A percentile compares a stretch with the other conserved stretches of the same genome.
phyloP scores from a whole-genome alignment of 1,140 invertebrate species.

The Cotesia glomerata region DNA sequence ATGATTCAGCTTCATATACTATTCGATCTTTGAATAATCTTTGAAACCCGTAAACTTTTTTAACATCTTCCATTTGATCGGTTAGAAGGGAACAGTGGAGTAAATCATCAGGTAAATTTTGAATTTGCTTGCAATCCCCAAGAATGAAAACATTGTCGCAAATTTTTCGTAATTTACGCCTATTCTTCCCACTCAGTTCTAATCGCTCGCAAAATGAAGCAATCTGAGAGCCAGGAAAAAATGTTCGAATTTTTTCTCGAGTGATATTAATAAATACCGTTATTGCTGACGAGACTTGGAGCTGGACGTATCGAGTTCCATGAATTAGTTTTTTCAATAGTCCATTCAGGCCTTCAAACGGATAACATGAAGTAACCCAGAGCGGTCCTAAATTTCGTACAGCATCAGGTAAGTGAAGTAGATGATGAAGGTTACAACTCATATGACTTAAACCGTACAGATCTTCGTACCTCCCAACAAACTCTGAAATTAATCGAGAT shows the following conservation, averaged over 20 bases:
- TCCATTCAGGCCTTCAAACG: not conserved
- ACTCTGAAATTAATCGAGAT: not conserved
- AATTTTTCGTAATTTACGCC: not conserved
- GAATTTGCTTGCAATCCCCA: not conserved
- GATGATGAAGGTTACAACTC: constrained; percentile 1
- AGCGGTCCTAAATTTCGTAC: constrained; percentile 3
- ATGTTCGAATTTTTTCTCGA: not conserved
- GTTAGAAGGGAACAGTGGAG: not conserved
- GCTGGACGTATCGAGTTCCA: not conserved
- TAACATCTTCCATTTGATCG: not conserved
- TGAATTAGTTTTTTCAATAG: not conserved
- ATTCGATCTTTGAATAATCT: not conserved
- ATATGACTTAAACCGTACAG: constrained; percentile 7
- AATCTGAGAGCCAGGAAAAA: not conserved
- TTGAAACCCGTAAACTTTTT: not conserved
- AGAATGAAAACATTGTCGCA: not conserved
- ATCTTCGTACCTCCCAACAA: constrained; percentile 6
- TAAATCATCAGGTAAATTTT: not conserved
- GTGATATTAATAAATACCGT: not conserved
- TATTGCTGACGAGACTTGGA: not conserved
- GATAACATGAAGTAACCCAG: not conserved
- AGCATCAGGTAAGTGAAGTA: constrained; percentile 10
- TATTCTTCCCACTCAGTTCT: not conserved
- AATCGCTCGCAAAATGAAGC: not conserved
- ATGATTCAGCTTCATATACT: not conserved